A percentile compares a stretch with the other conserved stretches of the same genome.
Conservation (phyloP, 2,113 vertebrate genomes). For the Helogale parvula region DNA sequence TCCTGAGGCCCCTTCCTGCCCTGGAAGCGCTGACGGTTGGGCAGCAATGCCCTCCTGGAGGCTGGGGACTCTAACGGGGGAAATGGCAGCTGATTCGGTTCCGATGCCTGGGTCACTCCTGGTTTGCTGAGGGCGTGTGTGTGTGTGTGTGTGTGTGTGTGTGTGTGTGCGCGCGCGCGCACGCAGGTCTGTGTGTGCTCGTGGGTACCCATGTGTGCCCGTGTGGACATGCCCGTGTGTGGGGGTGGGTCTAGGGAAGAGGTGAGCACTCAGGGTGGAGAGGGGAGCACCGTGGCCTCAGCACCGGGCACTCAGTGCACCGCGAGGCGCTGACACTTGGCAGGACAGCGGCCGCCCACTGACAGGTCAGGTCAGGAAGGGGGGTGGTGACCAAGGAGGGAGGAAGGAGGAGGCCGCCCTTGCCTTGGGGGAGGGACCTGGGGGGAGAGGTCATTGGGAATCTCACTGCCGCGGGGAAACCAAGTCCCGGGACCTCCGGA, state of each 20-base stretch:
- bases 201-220: no score
- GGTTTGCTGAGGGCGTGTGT: neutral
- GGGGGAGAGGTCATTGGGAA: fast-evolving
- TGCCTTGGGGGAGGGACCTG: neutral
- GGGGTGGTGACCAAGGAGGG: neutral
- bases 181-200: no score
- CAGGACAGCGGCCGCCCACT: neutral
- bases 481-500: fast-evolving
- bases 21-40: fast-evolving
- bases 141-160: no score
- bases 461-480: fast-evolving
- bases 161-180: no score
- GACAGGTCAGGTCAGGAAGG: neutral
- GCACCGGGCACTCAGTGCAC: neutral
- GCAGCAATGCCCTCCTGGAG: neutral
- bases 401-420: neutral
- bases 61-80: fast-evolving
- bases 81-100: no score
- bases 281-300: neutral
- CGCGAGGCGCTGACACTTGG: neutral
- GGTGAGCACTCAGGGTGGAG: neutral
- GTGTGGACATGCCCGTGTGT: no score
- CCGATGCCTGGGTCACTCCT: neutral
- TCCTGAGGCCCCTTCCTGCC: neutral
- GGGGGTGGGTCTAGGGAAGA: neutral